Evolutionary conservation across 2,888 invertebrate genomes (phyloP).

Genomic region (Archips xylosteana): DNA sequence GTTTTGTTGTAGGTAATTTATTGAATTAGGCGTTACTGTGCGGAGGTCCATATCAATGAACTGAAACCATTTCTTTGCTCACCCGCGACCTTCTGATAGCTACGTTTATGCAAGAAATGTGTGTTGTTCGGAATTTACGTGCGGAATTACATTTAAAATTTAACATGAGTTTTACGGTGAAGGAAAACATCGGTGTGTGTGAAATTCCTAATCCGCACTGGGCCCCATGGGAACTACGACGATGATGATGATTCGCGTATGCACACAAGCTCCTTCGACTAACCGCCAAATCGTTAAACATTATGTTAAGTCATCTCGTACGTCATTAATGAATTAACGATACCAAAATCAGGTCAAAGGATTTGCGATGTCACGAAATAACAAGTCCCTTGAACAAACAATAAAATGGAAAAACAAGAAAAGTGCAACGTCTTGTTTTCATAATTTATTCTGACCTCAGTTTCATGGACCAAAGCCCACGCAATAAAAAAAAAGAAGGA

Average conservation of each 20-base stretch:
- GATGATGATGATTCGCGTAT: too few relatives aligned
- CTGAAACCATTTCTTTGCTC: too few relatives aligned
- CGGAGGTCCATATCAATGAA: too few relatives aligned
- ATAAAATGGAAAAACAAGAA: constrained; percentile 14
- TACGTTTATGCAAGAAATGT: too few relatives aligned
- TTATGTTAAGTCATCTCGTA: not conserved
- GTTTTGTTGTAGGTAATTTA: constrained; percentile 6
- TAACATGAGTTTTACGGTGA: too few relatives aligned
- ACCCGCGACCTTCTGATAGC: too few relatives aligned
- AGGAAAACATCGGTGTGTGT: too few relatives aligned
- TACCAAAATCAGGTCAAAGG: constrained; percentile 9
- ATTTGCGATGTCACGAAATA: not conserved
- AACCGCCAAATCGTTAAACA: not conserved
- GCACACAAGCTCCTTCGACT: too few relatives aligned
- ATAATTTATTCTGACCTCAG: constrained; percentile 26
- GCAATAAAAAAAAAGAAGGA: constrained; percentile 22
- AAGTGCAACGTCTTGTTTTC: constrained; percentile 23
- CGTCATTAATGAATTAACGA: not conserved
- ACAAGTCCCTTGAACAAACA: constrained; percentile 1
- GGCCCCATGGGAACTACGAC: too few relatives aligned
- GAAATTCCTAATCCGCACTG: too few relatives aligned
- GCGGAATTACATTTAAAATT: too few relatives aligned
- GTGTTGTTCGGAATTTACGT: too few relatives aligned
- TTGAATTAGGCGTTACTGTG: not conserved
- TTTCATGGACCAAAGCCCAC: constrained; percentile 24